These are phyloP conservation scores for Achlya flavicornis DNA, from an alignment of 2,888 invertebrate species.

Conservation along the genomic window DNA sequence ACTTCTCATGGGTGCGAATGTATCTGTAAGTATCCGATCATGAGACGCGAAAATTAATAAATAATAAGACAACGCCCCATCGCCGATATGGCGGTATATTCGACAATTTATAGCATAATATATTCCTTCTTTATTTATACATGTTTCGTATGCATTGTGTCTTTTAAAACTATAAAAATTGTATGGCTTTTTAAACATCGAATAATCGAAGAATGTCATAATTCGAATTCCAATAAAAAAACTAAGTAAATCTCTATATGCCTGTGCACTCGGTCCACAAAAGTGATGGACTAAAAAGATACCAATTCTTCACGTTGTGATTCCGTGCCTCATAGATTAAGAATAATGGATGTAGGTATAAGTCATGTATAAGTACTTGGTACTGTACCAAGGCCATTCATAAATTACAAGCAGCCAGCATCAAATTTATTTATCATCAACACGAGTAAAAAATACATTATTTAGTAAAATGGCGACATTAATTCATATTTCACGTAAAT, in stretches of 20 bases:
- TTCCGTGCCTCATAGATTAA: no score
- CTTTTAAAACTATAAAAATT: no score
- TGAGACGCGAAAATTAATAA: slow-evolving; percentile 74
- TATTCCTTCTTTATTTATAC: neutral
- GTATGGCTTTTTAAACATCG: no score
- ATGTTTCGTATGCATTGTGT: neutral
- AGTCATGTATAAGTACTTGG: no score
- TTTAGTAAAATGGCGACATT: neutral
- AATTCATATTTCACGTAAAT: slow-evolving; percentile 3
- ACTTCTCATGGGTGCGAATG: slow-evolving; percentile 64
- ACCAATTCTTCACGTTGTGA: no score
- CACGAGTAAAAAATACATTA: neutral
- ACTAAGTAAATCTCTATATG: neutral
- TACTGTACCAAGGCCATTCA: neutral
- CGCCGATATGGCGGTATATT: slow-evolving; percentile 20
- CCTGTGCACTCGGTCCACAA: no score
- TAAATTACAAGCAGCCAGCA: no score
- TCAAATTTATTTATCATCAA: neutral
- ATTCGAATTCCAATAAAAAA: neutral
- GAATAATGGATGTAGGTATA: no score
- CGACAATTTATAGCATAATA: neutral
- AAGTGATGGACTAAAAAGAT: no score
- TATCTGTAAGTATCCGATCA: slow-evolving; percentile 58
- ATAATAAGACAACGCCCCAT: slow-evolving; percentile 56
- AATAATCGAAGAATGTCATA: neutral